phyloP scores from a whole-genome alignment of 2,113 vertebrate genomes.

The Scalopus aquaticus region DNA sequence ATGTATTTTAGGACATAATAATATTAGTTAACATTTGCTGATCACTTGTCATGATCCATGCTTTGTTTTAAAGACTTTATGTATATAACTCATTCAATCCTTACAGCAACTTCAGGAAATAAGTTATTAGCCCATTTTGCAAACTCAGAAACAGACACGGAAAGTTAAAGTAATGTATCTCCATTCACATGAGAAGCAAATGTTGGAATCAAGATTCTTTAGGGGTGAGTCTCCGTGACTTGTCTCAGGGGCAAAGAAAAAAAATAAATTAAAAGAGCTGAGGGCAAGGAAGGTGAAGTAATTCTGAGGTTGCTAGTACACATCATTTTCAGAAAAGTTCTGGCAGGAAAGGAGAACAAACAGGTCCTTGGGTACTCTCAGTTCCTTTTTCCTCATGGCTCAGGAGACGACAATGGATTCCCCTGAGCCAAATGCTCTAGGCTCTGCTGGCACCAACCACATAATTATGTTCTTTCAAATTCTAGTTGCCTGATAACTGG shows the following conservation, averaged over 20 bases:
- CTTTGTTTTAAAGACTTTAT: not conserved
- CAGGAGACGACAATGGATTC: not conserved
- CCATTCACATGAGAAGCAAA: not conserved
- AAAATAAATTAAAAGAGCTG: not conserved
- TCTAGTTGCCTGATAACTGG: not conserved
- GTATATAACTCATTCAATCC: not conserved
- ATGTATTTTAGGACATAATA: not conserved
- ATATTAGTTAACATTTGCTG: not conserved
- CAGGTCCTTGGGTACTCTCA: not conserved
- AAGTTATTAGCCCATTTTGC: not conserved
- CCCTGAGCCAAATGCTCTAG: slow-evolving; percentile 40
- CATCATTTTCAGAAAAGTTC: slow-evolving; percentile 47
- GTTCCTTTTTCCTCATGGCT: slow-evolving; percentile 31
- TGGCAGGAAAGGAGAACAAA: slow-evolving; percentile 48
- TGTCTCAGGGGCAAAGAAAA: not conserved
- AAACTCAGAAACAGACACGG: not conserved
- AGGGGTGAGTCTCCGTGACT: not conserved
- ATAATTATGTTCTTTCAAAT: slow-evolving; percentile 53
- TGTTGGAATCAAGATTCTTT: not conserved
- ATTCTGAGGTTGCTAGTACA: not conserved
- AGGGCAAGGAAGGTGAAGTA: slow-evolving; percentile 13
- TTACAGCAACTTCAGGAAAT: not conserved
- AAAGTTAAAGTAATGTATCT: not conserved
- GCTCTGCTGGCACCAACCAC: not conserved
- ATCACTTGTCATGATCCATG: not conserved